Evolutionary conservation across 2,113 vertebrate species (phyloP).

Genomic region (Anguilla japonica): DNA sequence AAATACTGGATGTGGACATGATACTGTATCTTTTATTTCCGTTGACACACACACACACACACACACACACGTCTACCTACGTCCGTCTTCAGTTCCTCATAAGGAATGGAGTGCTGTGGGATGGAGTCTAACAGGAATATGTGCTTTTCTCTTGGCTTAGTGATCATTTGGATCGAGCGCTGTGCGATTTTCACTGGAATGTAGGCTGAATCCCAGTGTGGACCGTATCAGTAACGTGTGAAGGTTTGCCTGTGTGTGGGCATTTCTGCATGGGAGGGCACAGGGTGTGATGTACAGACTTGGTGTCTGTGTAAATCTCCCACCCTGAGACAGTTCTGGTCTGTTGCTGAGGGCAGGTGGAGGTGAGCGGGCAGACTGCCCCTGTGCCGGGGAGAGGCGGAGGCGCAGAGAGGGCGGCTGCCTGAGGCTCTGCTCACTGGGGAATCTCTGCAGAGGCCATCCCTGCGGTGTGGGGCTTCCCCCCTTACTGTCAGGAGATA

Average conservation of each 20-base stretch:
- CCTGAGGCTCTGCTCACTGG: background rate
- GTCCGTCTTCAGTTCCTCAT: too few species aligned
- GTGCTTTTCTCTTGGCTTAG: background rate
- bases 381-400: background rate
- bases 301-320: constrained; percentile 56
- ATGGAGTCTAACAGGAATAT: background rate
- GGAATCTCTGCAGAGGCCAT: background rate
- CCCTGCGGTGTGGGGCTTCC: too few species aligned
- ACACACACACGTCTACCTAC: too few species aligned
- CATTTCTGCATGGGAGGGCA: constrained; percentile 42
- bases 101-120: too few species aligned
- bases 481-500: too few species aligned
- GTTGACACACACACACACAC: background rate
- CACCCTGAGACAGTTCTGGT: constrained; percentile 42
- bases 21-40: background rate
- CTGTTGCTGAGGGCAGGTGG: background rate
- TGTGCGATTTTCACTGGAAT: too few species aligned
- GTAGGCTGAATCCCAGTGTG: too few species aligned
- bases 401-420: background rate
- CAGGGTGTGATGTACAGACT: constrained; percentile 50
- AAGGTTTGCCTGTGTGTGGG: constrained; percentile 26
- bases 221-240: background rate
- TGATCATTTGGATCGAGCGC: background rate
- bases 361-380: background rate
- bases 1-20: too few species aligned